Percentiles rank a stretch among this genome's conserved stretches.
Evolutionary conservation across 2,888 invertebrate genomes (phyloP).

Genomic region (Lasioglossum morio): DNA sequence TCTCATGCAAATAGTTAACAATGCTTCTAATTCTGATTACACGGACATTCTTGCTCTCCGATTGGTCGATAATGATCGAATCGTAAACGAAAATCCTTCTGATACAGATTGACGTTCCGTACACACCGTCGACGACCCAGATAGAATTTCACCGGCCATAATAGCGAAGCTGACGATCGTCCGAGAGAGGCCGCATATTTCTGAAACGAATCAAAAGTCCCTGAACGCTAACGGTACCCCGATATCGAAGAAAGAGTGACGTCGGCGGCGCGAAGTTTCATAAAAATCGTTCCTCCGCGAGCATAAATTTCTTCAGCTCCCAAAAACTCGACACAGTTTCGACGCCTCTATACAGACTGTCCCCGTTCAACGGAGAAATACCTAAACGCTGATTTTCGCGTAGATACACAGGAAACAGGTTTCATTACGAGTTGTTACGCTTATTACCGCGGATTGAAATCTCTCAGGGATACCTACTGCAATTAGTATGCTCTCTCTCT

Average conservation of each 20-base stretch:
- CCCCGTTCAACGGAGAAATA: not conserved
- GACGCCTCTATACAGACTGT: not conserved
- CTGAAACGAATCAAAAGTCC: conserved; percentile 11
- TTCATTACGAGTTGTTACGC: conserved; percentile 31
- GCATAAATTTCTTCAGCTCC: conserved; percentile 8
- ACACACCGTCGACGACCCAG: not conserved
- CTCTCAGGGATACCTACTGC: conserved; percentile 2
- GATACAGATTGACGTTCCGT: not conserved
- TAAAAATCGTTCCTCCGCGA: conserved; percentile 13
- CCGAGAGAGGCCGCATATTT: conserved; percentile 16
- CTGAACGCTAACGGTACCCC: conserved; percentile 39
- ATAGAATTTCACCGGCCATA: not conserved
- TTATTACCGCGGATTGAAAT: conserved; percentile 30
- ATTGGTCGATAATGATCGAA: too few species aligned
- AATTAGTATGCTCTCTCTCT: conserved; percentile 1
- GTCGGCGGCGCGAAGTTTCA: conserved; percentile 6
- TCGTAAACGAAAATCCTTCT: not conserved
- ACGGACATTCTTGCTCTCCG: too few species aligned
- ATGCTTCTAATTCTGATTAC: not conserved
- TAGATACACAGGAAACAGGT: conserved; percentile 22
- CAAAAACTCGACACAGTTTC: not conserved
- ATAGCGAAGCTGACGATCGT: not conserved
- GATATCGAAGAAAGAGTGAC: conserved; percentile 5
- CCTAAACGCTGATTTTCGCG: not conserved
- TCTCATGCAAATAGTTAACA: not conserved